These are phyloP conservation scores for Typhlomys cinereus DNA, from an alignment of 2,113 vertebrate genomes.

Conservation along the genomic window DNA sequence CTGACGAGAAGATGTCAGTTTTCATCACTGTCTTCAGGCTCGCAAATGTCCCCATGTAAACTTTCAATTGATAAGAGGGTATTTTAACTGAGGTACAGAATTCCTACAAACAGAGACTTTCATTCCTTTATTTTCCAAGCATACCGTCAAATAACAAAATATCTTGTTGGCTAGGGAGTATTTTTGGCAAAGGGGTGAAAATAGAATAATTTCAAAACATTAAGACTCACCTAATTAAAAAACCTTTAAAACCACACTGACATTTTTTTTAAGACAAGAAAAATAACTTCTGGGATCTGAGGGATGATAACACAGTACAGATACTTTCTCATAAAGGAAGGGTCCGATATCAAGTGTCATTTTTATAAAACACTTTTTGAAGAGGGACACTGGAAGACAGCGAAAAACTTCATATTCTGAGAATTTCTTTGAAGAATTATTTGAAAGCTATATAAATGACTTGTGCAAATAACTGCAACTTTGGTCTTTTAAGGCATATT, in stretches of 20 bases:
- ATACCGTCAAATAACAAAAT: constrained; percentile 55
- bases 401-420: constrained; percentile 53
- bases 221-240: constrained; percentile 64
- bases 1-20: constrained; percentile 55
- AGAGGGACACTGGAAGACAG: constrained; percentile 17
- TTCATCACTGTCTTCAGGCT: constrained; percentile 47
- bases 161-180: constrained; percentile 62
- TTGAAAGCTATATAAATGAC: constrained; percentile 47
- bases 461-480: constrained; percentile 56
- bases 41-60: constrained; percentile 37
- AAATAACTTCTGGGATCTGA: neutral
- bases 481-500: constrained; percentile 57
- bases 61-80: constrained; percentile 54
- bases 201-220: constrained; percentile 64
- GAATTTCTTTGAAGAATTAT: constrained; percentile 41
- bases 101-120: constrained; percentile 60
- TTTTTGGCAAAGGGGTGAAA: constrained; percentile 54
- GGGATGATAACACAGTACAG: constrained; percentile 32
- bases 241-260: constrained; percentile 55
- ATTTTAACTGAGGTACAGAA: constrained; percentile 57
- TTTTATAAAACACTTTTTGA: constrained; percentile 49
- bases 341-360: constrained; percentile 33
- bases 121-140: constrained; percentile 60
- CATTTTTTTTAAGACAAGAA: neutral
- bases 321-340: constrained; percentile 51